Conservation (phyloP, 2,113 vertebrate genomes). For the Apteryx mantelli region DNA sequence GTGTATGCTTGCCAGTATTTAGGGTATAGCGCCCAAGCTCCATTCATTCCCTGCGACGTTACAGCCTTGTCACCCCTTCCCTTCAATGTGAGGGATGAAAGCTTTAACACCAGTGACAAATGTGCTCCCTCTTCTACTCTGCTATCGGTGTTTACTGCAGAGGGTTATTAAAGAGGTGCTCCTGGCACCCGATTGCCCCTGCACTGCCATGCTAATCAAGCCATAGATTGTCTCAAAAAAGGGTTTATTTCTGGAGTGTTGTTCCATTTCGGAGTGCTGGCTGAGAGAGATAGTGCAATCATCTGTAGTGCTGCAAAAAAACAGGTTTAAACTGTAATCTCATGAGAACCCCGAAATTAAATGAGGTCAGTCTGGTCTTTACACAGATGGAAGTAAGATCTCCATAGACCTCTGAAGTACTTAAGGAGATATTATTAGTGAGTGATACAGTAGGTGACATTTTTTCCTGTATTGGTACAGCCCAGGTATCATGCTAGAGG, state of each 20-base stretch:
- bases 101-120: not conserved
- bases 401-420: not conserved
- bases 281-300: constrained; percentile 6
- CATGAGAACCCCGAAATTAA: not conserved
- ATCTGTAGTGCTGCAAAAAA: not conserved
- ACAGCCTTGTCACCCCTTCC: not conserved
- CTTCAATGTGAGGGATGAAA: not conserved
- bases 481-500: not conserved
- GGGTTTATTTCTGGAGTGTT: not conserved
- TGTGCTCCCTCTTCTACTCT: not conserved
- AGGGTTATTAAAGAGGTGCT: not conserved
- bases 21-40: not conserved
- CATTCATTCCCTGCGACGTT: fast-evolving
- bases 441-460: not conserved
- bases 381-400: constrained; percentile 4
- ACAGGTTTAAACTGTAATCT: constrained; percentile 2
- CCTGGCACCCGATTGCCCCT: not conserved
- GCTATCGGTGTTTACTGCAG: not conserved
- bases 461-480: not conserved
- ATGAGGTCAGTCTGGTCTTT: not conserved
- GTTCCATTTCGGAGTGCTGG: not conserved
- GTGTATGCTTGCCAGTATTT: not conserved
- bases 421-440: not conserved
- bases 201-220: not conserved
- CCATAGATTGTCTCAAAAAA: not conserved